Evolutionary conservation across 1,140 invertebrate species (phyloP).

Genomic region (Macrocentrus cingulum): DNA sequence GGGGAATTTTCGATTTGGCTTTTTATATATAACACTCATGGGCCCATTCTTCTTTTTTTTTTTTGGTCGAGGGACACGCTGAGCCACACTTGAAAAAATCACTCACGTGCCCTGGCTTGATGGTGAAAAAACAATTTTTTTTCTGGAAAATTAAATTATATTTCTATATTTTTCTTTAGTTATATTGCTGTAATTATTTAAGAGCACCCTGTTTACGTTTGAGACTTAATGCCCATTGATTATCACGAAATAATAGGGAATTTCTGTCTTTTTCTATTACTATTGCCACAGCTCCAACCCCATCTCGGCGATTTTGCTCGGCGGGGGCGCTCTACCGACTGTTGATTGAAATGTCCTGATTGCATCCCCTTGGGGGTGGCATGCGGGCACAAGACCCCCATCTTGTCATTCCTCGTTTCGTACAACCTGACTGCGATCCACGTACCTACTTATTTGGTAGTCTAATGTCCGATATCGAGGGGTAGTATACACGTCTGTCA

Average conservation of each 20-base stretch:
- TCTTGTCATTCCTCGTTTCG: constrained; percentile 5
- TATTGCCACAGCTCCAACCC: constrained; percentile 15
- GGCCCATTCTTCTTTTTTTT: no score
- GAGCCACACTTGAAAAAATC: constrained; percentile 36
- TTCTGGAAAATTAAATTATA: constrained; percentile 46
- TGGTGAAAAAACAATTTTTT: background rate
- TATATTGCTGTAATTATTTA: no score
- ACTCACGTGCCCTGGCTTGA: constrained; percentile 32
- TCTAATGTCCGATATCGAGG: constrained; percentile 53
- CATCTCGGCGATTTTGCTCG: constrained; percentile 28
- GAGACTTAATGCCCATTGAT: constrained; percentile 57
- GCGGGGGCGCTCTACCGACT: constrained; percentile 40
- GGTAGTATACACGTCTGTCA: constrained; percentile 19
- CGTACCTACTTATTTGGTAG: constrained; percentile 60
- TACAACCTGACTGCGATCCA: constrained; percentile 21
- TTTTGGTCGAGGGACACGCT: background rate
- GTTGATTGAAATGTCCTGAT: constrained; percentile 61
- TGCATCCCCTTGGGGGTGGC: constrained; percentile 53
- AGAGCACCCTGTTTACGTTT: constrained; percentile 36
- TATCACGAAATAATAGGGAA: constrained; percentile 53
- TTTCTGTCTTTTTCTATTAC: constrained; percentile 3
- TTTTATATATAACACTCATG: constrained; percentile 7
- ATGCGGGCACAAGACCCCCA: constrained; percentile 45
- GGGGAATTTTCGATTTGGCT: constrained; percentile 22
- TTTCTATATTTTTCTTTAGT: constrained; percentile 39